Base-by-base conservation (phyloP, 2,113 vertebrate genomes). In the Neodon shergylaensis region DNA sequence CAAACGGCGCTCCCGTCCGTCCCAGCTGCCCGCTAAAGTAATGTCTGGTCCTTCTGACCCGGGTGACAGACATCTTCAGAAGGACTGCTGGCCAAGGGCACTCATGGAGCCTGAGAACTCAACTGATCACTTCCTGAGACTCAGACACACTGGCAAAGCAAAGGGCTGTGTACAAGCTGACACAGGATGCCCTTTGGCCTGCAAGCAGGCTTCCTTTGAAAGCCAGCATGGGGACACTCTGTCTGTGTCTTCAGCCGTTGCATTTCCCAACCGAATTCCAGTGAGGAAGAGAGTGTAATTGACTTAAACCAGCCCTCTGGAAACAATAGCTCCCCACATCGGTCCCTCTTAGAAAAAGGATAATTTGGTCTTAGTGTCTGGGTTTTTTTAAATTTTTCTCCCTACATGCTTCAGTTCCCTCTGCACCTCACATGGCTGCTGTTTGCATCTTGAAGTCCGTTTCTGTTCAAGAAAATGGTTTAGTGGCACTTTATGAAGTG, bases 91-190 rank as follows among this genome's bases (percentile, higher is more conserved):
- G 90, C 3, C 9, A 87, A 52, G 33, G 4, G 61, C 31, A 42
- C 63, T 70, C 26, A 52, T 36, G 47, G 77, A 66, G 66, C 83
- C 91, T 66, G 26, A 16, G n/a, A 47, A 63, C 4, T 16, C 66
- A 65, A 70, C 6, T 70, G 47, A 77, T 96, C 65, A 70, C 85
- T 70, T 90, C n/a, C 52, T 94, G 93, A 91, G 77, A 70, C 36
- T 82, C 85, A 33, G 79, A 22, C 12, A 6, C 7, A 5, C 26
- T 49, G 54, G 65, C 66, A 63, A 73, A 28, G 31, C 39, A 22
- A 81, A 81, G 49, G 52, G 72, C 31, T 74, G 24, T 82, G 73
- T 28, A 26, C 65, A 44, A 33, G 44, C 52, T 22, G 68, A 33
- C 28, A 1, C 3, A 26, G 49, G 84, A 61, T 26, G 89, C 52